These are phyloP conservation scores for Cynocephalus volans DNA, from an alignment of 2,113 vertebrate genomes.

Conservation along the genomic window DNA sequence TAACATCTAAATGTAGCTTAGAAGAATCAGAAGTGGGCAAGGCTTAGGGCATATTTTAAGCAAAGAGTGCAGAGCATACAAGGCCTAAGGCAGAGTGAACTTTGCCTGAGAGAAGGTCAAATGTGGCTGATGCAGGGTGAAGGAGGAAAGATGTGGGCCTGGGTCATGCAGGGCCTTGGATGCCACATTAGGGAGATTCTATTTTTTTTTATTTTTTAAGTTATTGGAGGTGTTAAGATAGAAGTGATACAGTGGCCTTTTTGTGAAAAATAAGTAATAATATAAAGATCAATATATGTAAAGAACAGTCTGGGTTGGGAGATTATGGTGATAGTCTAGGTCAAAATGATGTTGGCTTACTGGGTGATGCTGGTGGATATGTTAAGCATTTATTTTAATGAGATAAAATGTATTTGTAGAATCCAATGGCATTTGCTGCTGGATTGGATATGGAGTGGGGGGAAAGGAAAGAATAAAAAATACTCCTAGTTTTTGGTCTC, in stretches of 20 bases:
- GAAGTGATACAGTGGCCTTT: not conserved
- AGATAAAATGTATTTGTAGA: not conserved
- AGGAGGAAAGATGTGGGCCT: not conserved
- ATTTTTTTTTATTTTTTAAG: not conserved
- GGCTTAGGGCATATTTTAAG: not conserved
- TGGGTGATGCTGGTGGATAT: not conserved
- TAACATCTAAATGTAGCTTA: not conserved
- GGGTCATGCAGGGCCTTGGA: not conserved
- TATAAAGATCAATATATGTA: not conserved
- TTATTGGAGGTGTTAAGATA: not conserved
- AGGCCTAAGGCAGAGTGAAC: not conserved
- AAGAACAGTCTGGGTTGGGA: not conserved
- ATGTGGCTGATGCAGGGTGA: not conserved
- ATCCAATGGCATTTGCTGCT: not conserved
- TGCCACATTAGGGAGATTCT: not conserved
- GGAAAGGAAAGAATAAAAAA: not conserved
- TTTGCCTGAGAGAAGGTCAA: not conserved
- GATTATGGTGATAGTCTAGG: not conserved
- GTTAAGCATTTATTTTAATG: not conserved
- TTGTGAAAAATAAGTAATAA: not conserved
- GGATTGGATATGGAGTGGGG: not conserved
- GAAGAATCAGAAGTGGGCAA: not conserved
- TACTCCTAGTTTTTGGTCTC: not conserved
- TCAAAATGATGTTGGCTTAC: not conserved
- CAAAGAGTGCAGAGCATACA: not conserved